Base-by-base conservation (phyloP, 1,140 invertebrate species). In the Chrysoperla carnea region DNA sequence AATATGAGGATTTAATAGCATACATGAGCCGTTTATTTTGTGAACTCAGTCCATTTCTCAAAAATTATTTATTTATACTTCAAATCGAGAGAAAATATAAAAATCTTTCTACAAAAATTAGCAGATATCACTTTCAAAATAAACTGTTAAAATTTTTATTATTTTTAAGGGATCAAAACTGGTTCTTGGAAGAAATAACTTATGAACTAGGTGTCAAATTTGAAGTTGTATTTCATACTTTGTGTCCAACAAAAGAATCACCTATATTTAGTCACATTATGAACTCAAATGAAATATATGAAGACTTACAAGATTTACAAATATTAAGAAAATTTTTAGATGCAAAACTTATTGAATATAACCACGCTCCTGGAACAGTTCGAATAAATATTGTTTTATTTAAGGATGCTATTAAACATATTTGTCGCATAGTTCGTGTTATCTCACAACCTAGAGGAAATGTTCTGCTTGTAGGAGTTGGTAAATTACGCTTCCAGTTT, bases 361-460 rank as follows among this genome's bases (percentile, higher is more conserved):
- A 90, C 59, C 67, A 68, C 15, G 74, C 71, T 11, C 76, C 80
- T 0, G 80, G 82, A 1, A 74, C 78, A 8, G 69, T 84, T 3
- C 69, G 71, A 46, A 76, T 89, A 71, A 75, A 87, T 57, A 60
- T 90, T 23, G 82, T 89, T 8, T 64, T 89, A 36, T 89, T 89
- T 56, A 73, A 73, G 41, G 84, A 89, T 56, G 84, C 84, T 3
- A 78, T 90, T 31, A 79, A 87, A 55, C 84, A 89, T 56, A 73
- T 90, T 39, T 76, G 76, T 42, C 74, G 83, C 46, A 84, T 85
- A 42, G 72, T 81, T 8, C 67, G 86, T 41, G 82, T 89, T 11
- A 77, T 92, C 36, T 81, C 83, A 2, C 83, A 88, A 59, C 81
- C 78, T 0, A 66, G 78, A 27, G 86, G 87, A 5, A 78, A 90